A percentile compares a stretch with the other conserved stretches of the same genome.
These are phyloP conservation scores for Saturnia japonica DNA, from an alignment of 2,888 invertebrate genomes.

Conservation along the genomic window DNA sequence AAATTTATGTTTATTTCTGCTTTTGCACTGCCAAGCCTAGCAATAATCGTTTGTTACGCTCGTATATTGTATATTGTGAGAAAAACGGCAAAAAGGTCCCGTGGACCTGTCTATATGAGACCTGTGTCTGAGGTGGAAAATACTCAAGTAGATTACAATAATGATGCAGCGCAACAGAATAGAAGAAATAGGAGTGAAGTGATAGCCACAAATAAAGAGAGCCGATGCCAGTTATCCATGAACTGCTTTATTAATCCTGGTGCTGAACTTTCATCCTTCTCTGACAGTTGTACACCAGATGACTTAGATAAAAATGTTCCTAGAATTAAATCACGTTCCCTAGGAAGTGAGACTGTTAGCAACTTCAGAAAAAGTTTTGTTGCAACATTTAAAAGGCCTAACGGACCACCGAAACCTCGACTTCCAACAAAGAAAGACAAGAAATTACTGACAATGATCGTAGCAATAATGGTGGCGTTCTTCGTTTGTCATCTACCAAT, in stretches of 20 bases:
- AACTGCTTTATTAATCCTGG: conserved; percentile 43
- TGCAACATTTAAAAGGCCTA: conserved; percentile 58
- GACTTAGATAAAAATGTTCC: conserved; percentile 57
- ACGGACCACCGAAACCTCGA: conserved; percentile 74
- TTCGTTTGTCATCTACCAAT: conserved; percentile 95
- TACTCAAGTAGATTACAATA: conserved; percentile 34
- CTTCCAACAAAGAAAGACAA: conserved; percentile 89
- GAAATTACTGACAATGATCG: conserved; percentile 91
- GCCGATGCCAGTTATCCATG: conserved; percentile 26
- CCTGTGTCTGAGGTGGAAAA: conserved; percentile 53
- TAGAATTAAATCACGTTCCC: conserved; percentile 41
- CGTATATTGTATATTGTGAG: conserved; percentile 91
- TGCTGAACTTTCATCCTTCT: conserved; percentile 53
- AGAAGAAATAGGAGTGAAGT: conserved; percentile 15
- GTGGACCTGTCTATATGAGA: conserved; percentile 50
- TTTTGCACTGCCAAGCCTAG: conserved; percentile 91
- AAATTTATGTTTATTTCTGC: conserved; percentile 90
- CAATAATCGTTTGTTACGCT: conserved; percentile 91
- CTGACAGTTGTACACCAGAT: conserved; percentile 46
- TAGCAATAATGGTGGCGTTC: conserved; percentile 94
- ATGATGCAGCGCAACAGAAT: not conserved
- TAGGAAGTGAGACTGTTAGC: conserved; percentile 44
- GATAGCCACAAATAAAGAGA: not conserved
- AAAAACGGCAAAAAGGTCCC: conserved; percentile 84
- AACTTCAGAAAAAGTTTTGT: conserved; percentile 53